phyloP scores from a whole-genome alignment of 2,113 vertebrate genomes.

The Stegastes partitus region DNA sequence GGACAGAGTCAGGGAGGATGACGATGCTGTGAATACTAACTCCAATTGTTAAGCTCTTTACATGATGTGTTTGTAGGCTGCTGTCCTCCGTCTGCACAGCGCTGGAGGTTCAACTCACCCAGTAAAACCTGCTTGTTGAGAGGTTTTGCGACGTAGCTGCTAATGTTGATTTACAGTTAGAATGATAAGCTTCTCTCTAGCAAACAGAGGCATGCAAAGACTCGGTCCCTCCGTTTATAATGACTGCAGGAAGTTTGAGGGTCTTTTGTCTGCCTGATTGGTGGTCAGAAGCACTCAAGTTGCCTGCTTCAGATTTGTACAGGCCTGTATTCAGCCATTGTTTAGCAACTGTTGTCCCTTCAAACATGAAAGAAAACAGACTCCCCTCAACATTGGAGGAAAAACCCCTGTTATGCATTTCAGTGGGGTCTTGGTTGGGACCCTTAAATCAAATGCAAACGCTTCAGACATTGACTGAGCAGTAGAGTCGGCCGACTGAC shows the following conservation, averaged over 20 bases:
- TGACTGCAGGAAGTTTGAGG: too few relatives aligned
- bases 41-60: neutral
- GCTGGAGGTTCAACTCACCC: too few relatives aligned
- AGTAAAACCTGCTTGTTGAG: too few relatives aligned
- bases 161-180: too few relatives aligned
- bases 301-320: neutral
- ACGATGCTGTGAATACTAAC: constrained; percentile 20
- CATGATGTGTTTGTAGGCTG: neutral
- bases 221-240: too few relatives aligned
- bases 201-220: too few relatives aligned
- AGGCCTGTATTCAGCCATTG: neutral
- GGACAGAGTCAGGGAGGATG: neutral
- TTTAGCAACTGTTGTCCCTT: constrained; percentile 27
- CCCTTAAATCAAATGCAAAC: constrained; percentile 9
- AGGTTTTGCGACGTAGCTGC: too few relatives aligned
- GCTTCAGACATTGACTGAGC: neutral
- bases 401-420: neutral
- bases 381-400: neutral
- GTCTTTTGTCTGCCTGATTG: neutral
- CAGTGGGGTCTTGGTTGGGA: neutral
- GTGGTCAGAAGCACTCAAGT: neutral
- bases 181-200: too few relatives aligned
- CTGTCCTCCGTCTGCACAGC: neutral
- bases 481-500: neutral
- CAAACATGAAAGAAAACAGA: neutral